These are phyloP conservation scores for Philereme transversata DNA, from an alignment of 2,888 invertebrate genomes.

Conservation along the genomic window DNA sequence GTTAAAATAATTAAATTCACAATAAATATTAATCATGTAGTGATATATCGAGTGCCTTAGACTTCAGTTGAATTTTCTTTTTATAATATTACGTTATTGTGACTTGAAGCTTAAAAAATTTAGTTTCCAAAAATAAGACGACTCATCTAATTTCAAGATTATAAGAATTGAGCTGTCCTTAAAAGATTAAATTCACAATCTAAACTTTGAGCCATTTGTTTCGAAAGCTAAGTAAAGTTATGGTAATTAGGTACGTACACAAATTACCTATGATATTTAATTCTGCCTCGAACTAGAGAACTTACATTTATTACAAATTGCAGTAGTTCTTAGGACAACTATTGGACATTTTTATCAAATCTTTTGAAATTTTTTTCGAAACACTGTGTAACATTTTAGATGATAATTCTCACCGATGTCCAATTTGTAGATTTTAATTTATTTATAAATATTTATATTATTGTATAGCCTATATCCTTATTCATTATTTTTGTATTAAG, in stretches of 20 bases:
- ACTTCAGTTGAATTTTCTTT: too few relatives aligned
- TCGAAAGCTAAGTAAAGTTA: background rate
- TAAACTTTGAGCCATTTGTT: background rate
- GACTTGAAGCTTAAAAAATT: background rate
- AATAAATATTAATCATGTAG: background rate
- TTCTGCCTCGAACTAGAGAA: background rate
- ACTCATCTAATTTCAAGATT: background rate
- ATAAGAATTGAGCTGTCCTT: background rate
- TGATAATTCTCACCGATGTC: constrained; percentile 83
- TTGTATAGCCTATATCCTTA: background rate
- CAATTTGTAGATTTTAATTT: constrained; percentile 46
- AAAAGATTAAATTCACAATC: constrained; percentile 7
- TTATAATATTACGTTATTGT: too few relatives aligned
- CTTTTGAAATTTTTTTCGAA: background rate
- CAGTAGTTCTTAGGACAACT: background rate
- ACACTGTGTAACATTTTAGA: constrained; percentile 35
- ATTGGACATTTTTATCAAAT: background rate
- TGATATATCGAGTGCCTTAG: too few relatives aligned
- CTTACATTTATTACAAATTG: background rate
- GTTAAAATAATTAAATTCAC: constrained; percentile 27
- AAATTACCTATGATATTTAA: too few relatives aligned
- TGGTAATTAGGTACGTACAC: background rate
- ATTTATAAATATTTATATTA: constrained; percentile 1
- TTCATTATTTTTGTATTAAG: background rate
- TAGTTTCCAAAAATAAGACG: background rate